Conservation (phyloP, 1,140 invertebrate genomes). For the Streblospio benedicti region DNA sequence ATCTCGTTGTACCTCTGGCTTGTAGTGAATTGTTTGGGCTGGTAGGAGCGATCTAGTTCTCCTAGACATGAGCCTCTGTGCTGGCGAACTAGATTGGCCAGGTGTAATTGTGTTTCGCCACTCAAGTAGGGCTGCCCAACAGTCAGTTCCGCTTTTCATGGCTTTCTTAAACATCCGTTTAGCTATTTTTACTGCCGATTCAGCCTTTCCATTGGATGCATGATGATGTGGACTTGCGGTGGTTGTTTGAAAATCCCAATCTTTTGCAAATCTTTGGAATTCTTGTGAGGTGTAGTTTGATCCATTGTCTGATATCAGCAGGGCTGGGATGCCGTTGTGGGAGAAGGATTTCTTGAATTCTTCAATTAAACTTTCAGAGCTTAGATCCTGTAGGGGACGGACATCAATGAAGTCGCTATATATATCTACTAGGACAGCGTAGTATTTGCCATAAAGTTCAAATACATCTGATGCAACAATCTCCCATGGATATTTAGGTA, state of each 20-base stretch:
- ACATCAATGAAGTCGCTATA: constrained; percentile 5
- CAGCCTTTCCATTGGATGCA: constrained; percentile 9
- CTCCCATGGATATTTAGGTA: too few species aligned
- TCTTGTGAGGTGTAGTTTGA: constrained; percentile 1
- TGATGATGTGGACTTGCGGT: background rate
- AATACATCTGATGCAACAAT: too few species aligned
- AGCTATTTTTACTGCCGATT: background rate
- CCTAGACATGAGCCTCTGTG: too few species aligned
- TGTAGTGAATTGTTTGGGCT: too few species aligned
- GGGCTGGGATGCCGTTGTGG: constrained; percentile 3
- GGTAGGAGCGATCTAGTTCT: too few species aligned
- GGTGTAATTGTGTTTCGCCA: too few species aligned
- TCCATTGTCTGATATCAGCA: constrained; percentile 6
- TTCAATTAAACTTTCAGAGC: background rate
- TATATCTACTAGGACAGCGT: constrained; percentile 1
- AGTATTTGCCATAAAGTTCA: too few species aligned
- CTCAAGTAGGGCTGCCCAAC: too few species aligned
- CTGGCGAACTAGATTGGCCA: too few species aligned
- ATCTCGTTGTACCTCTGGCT: too few species aligned
- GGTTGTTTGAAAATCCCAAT: background rate
- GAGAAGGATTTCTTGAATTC: background rate
- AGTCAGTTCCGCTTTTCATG: too few species aligned
- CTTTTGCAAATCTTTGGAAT: background rate
- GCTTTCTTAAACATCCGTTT: too few species aligned
- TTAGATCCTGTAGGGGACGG: background rate